Evolutionary conservation across 2,888 invertebrate genomes (phyloP), one percentile per base, ranked within the genome.

Genomic region (Drosophila maculinotata): DNA sequence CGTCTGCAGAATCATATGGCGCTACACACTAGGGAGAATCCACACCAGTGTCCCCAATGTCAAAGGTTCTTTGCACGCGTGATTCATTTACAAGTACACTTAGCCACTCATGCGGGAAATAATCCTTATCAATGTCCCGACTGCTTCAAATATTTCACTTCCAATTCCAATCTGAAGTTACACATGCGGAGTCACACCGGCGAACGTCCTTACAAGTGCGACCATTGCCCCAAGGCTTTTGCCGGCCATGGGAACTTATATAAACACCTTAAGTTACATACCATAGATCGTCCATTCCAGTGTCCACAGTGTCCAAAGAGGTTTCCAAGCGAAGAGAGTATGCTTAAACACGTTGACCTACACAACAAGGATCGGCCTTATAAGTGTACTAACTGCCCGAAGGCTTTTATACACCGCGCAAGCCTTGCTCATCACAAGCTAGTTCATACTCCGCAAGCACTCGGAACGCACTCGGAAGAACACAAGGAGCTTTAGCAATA

Each of bases 271-370:
- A 33, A 25, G 9, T 33, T 48, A 2, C 47, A 48, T 4, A 25
- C 31, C 4, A 23, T 35, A 1, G 35, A 26, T 15, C 48, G 35
- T 14, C 25, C 47, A 5, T 48, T 48, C 14, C 23, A 25, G 25
- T 48, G 47, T 14, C 47, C 47, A 6, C 23, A 48, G 7, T 48
- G 47, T n/a, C 47, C 47, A 3, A 48, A 35, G 14, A 23, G 10
- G 14, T 48, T 48, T 35, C 23, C 35, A 1, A 23, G 47, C 25
- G 35, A 14, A 6, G 35, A 48, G 35, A 48, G 35, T 15, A 33
- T 48, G n/a, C 47, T 33, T 14, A 25, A 33, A 3, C 47, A 48
- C 15, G 15, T 48, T 9, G 14, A 2, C 2, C 15, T 48, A 2
- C 47, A 48, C 9, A 35, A 23, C 47, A 23, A 14, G 8, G 25